These are phyloP conservation scores for Tachystola acroxantha DNA, from an alignment of 2,888 invertebrate species.

Conservation along the genomic window DNA sequence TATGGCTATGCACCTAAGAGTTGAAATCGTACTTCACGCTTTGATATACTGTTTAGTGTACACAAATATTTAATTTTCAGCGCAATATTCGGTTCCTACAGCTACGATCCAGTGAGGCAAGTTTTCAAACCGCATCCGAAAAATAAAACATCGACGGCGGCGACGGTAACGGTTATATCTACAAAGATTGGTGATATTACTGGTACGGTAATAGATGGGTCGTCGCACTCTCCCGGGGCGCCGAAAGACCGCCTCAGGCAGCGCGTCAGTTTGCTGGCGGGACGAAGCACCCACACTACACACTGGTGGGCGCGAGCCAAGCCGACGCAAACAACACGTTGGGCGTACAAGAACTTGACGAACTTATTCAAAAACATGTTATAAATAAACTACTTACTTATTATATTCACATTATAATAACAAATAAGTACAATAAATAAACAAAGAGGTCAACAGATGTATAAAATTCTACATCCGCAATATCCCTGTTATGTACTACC, in stretches of 20 bases:
- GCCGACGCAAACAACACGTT: background rate
- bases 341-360: background rate
- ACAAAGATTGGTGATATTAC: background rate
- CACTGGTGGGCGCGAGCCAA: slow-evolving; percentile 1
- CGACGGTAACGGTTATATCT: background rate
- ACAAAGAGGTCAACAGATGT: too few relatives aligned
- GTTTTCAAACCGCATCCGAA: slow-evolving; percentile 1
- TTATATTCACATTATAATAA: background rate
- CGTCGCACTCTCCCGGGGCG: background rate
- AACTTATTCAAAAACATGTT: slow-evolving; percentile 4
- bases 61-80: background rate
- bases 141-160: background rate
- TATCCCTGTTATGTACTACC: too few relatives aligned
- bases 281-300: background rate
- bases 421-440: too few relatives aligned
- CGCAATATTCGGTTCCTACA: slow-evolving; percentile 3
- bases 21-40: too few relatives aligned
- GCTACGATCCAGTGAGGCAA: slow-evolving; percentile 2
- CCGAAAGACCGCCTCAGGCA: background rate
- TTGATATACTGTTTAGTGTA: too few relatives aligned
- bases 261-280: background rate
- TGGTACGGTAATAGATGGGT: background rate
- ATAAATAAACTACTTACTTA: background rate
- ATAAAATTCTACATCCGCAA: too few relatives aligned
- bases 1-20: too few relatives aligned